Percentiles rank a stretch among this genome's conserved stretches.
These are phyloP conservation scores for Lacerta agilis DNA, from an alignment of 2,797 vertebrate species.

Conservation along the genomic window DNA sequence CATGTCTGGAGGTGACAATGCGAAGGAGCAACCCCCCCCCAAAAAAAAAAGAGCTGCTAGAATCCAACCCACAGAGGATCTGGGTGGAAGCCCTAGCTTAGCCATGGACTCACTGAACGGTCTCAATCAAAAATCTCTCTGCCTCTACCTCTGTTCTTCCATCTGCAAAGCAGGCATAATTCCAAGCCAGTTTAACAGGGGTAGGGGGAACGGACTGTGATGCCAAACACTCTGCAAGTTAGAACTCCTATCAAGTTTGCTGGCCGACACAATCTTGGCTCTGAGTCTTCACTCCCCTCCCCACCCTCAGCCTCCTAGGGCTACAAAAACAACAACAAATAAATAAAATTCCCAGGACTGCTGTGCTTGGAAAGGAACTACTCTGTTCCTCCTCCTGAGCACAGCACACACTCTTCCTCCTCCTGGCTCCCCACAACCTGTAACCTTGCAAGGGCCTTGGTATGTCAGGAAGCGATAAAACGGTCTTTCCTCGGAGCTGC, in stretches of 20 bases:
- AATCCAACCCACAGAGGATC: too few relatives aligned
- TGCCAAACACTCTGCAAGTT: not conserved
- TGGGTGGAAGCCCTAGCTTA: too few relatives aligned
- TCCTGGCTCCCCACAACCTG: not conserved
- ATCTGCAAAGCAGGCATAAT: not conserved
- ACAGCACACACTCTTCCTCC: not conserved
- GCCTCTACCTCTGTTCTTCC: not conserved
- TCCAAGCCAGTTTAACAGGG: too few relatives aligned
- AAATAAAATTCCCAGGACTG: not conserved
- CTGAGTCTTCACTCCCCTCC: not conserved
- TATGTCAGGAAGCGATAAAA: constrained; percentile 59
- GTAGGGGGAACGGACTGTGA: not conserved
- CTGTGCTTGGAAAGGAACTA: not conserved
- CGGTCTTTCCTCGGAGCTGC: constrained; percentile 40
- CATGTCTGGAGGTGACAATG: not conserved
- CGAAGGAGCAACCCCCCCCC: too few relatives aligned
- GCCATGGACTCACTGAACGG: not conserved
- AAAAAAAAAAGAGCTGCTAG: not conserved
- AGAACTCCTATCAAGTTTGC: not conserved
- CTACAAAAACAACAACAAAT: not conserved
- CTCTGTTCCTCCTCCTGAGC: fast-evolving
- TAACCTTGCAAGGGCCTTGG: not conserved
- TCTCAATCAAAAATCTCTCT: not conserved
- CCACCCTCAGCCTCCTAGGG: not conserved
- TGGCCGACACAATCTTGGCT: not conserved